Evolutionary conservation across 1,140 invertebrate species (phyloP).

Genomic region (Semibalanus balanoides): DNA sequence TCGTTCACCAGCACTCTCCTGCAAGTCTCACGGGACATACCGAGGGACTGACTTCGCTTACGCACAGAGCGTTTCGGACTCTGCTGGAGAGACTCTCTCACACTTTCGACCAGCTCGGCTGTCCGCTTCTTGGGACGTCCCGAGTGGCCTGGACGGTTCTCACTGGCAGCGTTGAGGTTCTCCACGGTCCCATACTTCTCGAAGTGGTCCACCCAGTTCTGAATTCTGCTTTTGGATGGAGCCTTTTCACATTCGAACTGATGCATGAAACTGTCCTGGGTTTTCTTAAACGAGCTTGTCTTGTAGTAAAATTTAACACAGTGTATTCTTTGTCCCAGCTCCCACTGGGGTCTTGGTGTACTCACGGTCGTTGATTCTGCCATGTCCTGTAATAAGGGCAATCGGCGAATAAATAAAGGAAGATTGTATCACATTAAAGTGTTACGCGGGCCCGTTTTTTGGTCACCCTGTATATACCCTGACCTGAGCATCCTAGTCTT

Average conservation of each 20-base stretch:
- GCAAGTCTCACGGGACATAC: too few species aligned
- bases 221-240: too few species aligned
- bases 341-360: neutral
- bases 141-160: neutral
- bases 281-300: neutral
- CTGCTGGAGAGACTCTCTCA: slow-evolving; percentile 1
- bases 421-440: neutral
- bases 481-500: too few species aligned
- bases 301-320: slow-evolving; percentile 1
- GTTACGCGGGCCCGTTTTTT: neutral
- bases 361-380: neutral
- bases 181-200: too few species aligned
- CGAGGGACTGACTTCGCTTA: neutral
- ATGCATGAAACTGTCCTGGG: neutral
- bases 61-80: slow-evolving; percentile 5
- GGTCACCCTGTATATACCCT: neutral
- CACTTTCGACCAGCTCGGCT: neutral
- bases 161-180: neutral
- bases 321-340: neutral
- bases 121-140: neutral
- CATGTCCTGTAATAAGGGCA: slow-evolving; percentile 3
- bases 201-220: too few species aligned
- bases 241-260: too few species aligned
- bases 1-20: too few species aligned
- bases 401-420: neutral